A percentile compares a stretch with the other conserved stretches of the same genome.
phyloP scores from a whole-genome alignment of 2,113 vertebrate genomes.

The Thunnus thynnus region DNA sequence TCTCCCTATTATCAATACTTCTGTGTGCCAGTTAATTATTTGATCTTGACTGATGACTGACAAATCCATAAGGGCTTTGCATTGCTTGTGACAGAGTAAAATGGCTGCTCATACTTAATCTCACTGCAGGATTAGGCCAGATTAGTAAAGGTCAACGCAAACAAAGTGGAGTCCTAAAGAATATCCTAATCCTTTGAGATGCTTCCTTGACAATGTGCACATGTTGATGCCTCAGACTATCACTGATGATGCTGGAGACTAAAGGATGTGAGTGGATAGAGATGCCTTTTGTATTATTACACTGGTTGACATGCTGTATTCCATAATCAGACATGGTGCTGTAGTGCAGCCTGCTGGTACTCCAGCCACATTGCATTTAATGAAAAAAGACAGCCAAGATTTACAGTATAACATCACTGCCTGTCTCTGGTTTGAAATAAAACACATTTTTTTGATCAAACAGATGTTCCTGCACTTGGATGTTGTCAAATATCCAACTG shows the following conservation, averaged over 20 bases:
- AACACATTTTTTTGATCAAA: not conserved
- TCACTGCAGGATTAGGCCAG: constrained; percentile 27
- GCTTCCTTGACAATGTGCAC: not conserved
- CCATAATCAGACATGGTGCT: constrained; percentile 2
- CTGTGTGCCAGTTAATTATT: constrained; percentile 21
- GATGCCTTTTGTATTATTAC: not conserved
- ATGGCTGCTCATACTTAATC: constrained; percentile 37
- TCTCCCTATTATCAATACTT: not conserved
- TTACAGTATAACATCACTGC: not conserved
- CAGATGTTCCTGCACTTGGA: not conserved
- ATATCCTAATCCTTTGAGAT: constrained; percentile 14
- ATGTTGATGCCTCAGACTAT: not conserved
- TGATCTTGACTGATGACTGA: constrained; percentile 30
- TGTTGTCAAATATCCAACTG: too few species aligned
- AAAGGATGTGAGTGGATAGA: not conserved
- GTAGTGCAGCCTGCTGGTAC: constrained; percentile 59
- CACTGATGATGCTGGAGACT: not conserved
- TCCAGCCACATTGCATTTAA: constrained; percentile 30
- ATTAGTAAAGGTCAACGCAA: constrained; percentile 48
- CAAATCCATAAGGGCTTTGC: not conserved
- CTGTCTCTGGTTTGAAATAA: too few species aligned
- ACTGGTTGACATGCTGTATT: not conserved
- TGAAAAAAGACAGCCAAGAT: not conserved
- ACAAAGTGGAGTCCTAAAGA: constrained; percentile 41
- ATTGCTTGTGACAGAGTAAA: constrained; percentile 17